Evolutionary conservation across 2,888 invertebrate genomes (phyloP).

Genomic region (Agrochola lychnidis): DNA sequence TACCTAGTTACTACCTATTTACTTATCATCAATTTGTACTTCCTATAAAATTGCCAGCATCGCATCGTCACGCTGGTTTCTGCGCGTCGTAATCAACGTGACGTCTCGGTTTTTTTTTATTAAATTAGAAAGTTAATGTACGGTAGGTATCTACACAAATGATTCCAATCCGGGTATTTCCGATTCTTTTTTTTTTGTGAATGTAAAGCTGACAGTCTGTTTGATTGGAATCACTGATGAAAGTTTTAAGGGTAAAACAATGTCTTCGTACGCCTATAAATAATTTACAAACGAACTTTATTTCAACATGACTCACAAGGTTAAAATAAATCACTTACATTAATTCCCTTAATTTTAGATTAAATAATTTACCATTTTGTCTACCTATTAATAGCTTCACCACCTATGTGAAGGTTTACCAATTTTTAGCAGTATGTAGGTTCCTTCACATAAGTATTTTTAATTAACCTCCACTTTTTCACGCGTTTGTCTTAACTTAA

Average conservation of each 20-base stretch:
- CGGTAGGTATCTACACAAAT: conserved; percentile 25
- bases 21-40: background rate
- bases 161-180: conserved; percentile 27
- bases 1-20: background rate
- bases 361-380: conserved; percentile 6
- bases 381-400: conserved; percentile 2
- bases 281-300: conserved; percentile 7
- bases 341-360: background rate
- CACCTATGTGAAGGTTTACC: background rate
- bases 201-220: background rate
- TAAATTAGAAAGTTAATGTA: conserved; percentile 42
- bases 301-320: conserved; percentile 1
- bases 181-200: conserved; percentile 18
- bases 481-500: conserved; percentile 4
- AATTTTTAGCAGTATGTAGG: background rate
- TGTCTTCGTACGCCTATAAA: background rate
- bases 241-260: conserved; percentile 12
- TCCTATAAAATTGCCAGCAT: background rate
- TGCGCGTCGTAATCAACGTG: conserved; percentile 13
- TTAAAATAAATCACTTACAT: conserved; percentile 5
- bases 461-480: background rate
- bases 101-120: conserved; percentile 9
- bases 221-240: background rate
- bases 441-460: background rate
- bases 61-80: background rate